Evolutionary conservation across 2,888 invertebrate species (phyloP), one percentile per base, ranked within the genome.

Genomic region (Psylliodes chrysocephalus): DNA sequence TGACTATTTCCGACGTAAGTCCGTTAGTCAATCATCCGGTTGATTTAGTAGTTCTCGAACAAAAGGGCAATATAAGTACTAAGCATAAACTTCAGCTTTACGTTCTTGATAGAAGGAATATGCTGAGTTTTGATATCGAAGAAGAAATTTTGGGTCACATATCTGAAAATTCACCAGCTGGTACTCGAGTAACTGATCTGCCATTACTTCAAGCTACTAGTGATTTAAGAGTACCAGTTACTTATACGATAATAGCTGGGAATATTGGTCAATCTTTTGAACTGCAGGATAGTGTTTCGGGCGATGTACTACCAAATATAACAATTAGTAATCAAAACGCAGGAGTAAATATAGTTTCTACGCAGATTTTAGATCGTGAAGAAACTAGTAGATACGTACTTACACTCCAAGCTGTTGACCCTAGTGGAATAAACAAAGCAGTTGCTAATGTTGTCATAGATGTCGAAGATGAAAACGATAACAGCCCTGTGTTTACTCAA

Each of bases 401-500:
- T 53, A 88, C 91, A 0, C 85, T 96, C 53, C 91, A 92, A 78
- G 95, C 95, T 0, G 89, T 90, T 8, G 94, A 95, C 78, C 85
- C 89, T 19, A 89, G 90, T 72, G 93, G 91, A 42, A 87, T 93
- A 49, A 94, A 94, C 81, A 91, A 90, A 73, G 93, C 94, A 0
- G 88, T 89, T 19, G 89, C 94, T n/a, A 90, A 90, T 69, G 87
- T 96, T 8, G 85, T 86, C 46, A 86, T 97, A 35, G 87, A 88
- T 15, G 88, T 98, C 19, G 84, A 89, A 18, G 95, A 97, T 79
- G 93, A 93, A 80, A 97, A 97, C 80, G 97, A 97, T 82, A 96
- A 97, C 81, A 89, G 91, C 66, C 97, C 96, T 0, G 86, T 91
- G 33, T 96, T 96, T 81, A 89, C 90, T 35, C 88, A 91, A 70